These are phyloP conservation scores for Cerastis leucographa DNA, from an alignment of 2,888 invertebrate species.

Conservation along the genomic window DNA sequence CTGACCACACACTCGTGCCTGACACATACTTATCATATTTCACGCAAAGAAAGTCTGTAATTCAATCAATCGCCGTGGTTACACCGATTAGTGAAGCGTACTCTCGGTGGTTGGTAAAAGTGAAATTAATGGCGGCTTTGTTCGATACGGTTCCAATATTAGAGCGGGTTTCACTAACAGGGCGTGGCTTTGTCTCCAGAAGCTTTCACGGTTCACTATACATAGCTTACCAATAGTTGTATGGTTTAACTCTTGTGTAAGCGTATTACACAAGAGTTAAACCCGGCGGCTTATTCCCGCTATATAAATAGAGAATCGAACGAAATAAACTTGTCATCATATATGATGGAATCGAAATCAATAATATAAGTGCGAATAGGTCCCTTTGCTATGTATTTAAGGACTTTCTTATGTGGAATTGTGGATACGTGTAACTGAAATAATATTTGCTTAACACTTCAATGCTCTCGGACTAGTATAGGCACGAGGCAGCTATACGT, in stretches of 20 bases:
- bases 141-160: constrained; percentile 69
- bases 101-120: constrained; percentile 81
- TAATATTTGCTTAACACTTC: constrained; percentile 28
- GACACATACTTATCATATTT: constrained; percentile 70
- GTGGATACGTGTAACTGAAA: neutral
- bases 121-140: constrained; percentile 80
- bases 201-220: constrained; percentile 68
- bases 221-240: constrained; percentile 41
- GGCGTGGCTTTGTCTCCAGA: constrained; percentile 68
- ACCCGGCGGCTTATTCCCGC: constrained; percentile 9
- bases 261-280: constrained; percentile 31
- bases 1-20: constrained; percentile 51
- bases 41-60: constrained; percentile 81
- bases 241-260: constrained; percentile 16
- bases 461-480: neutral
- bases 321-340: constrained; percentile 39
- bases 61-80: constrained; percentile 80
- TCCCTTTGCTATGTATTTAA: constrained; percentile 4
- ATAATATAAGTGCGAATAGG: constrained; percentile 23
- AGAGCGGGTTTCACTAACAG: constrained; percentile 72
- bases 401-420: constrained; percentile 1
- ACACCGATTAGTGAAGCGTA: constrained; percentile 83
- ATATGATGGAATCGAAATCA: constrained; percentile 44
- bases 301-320: constrained; percentile 32
- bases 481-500: neutral